Evolutionary conservation across 1,140 invertebrate species (phyloP), one percentile per base, ranked within the genome.

Genomic region (Musca vetustissima): DNA sequence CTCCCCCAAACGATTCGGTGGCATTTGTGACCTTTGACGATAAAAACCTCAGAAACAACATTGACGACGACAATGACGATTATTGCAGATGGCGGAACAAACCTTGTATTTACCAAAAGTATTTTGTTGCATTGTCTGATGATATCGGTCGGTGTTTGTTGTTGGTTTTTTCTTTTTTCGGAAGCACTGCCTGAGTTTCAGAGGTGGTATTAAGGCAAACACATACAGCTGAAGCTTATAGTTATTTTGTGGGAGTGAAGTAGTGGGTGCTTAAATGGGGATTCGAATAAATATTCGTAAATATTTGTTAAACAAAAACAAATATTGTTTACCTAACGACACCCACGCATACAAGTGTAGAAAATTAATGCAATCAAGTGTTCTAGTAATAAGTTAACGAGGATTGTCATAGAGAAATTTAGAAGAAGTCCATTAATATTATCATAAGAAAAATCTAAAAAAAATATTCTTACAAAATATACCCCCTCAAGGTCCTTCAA

Each of bases 261-360:
- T 43, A 43, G 6, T 43, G 36, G 36, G 36, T 43, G 36, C 11
- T 13, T 11, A 43, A 43, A 43, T 61, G 57, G 28, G 19, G 57
- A 19, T 36, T 61, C 17, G 17, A 11, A 36, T 61, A 9, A 59
- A 59, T 55, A 25, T 25, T 24, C 1, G 0, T 55, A 15, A 9
- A 24, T 59, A 17, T 61, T 61, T 19, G 13, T 61, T 21, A 61
- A 61, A 61, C 17, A 61, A 43, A 61, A 61, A 36, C 57, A 61
- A 36, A 61, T 32, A 36, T 61, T 36, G 15, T 32, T 59, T 61
- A 61, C 57, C 57, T 61, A 61, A 61, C n/a, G n/a, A n/a, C n/a
- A 61, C 36, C 32, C 19, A 61, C 36, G 22, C 19, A 61, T 43
- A 21, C 7, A 43, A 36, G 6, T 13, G 28, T 32, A 9, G 28